phyloP scores from a whole-genome alignment of 2,113 vertebrate genomes.

The Lota lota region DNA sequence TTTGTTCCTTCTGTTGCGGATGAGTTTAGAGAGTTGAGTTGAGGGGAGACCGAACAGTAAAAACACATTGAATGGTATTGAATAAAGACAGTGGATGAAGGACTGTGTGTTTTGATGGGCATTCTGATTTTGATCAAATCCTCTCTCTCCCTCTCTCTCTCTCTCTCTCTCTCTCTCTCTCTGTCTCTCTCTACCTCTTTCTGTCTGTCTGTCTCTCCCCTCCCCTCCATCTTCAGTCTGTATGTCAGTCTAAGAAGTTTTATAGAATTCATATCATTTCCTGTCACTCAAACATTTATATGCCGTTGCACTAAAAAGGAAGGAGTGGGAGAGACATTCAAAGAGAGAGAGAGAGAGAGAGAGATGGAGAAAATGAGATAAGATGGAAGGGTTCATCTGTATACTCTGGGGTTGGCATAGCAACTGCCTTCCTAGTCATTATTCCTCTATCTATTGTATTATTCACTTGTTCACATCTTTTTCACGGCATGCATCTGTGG shows the following conservation, averaged over 20 bases:
- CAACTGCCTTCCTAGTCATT: slow-evolving; percentile 54
- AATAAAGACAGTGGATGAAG: neutral
- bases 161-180: slow-evolving; percentile 16
- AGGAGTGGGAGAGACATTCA: slow-evolving; percentile 13
- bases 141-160: slow-evolving; percentile 17
- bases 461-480: slow-evolving; percentile 53
- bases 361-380: slow-evolving; percentile 21
- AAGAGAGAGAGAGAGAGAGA: slow-evolving; percentile 14
- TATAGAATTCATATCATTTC: slow-evolving; percentile 38
- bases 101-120: neutral
- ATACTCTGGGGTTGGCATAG: slow-evolving; percentile 65
- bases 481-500: slow-evolving; percentile 23
- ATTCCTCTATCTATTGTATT: slow-evolving; percentile 46
- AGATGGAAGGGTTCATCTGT: slow-evolving; percentile 43
- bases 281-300: slow-evolving; percentile 21
- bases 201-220: slow-evolving; percentile 2
- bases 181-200: neutral
- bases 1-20: too few relatives aligned
- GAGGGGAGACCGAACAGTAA: neutral
- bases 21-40: neutral
- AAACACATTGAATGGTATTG: neutral
- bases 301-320: slow-evolving; percentile 33
- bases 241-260: slow-evolving; percentile 22
- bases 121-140: slow-evolving; percentile 19
- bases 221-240: slow-evolving; percentile 27